These are phyloP conservation scores for Hirudinaria manillensis DNA, from an alignment of 2,888 invertebrate genomes.

Conservation along the genomic window DNA sequence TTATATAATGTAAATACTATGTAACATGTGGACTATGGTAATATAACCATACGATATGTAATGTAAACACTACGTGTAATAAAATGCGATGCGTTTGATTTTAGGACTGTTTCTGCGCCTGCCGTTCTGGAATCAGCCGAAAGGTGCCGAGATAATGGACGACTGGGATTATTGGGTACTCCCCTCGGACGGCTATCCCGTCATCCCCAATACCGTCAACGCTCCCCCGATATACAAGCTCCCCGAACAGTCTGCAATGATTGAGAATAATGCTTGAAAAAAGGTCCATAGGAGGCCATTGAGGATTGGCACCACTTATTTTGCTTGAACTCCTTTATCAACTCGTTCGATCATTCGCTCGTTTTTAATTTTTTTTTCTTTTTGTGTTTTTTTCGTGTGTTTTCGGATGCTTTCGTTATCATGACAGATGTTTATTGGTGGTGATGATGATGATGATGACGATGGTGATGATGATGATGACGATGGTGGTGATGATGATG, in stretches of 20 bases:
- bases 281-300: no score
- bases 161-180: slow-evolving; percentile 31
- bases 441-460: slow-evolving; percentile 16
- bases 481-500: slow-evolving; percentile 9
- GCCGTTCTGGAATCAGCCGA: slow-evolving; percentile 25
- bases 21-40: no score
- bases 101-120: slow-evolving; percentile 18
- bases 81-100: no score
- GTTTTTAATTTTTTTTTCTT: no score
- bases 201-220: slow-evolving; percentile 25
- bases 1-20: no score
- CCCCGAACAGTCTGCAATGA: slow-evolving; percentile 22
- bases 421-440: not conserved
- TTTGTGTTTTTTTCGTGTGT: not conserved
- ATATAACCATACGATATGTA: no score
- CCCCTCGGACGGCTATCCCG: slow-evolving; percentile 24
- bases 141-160: slow-evolving; percentile 27
- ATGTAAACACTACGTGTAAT: no score
- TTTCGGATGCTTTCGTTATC: not conserved
- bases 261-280: slow-evolving; percentile 8
- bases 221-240: slow-evolving; percentile 25
- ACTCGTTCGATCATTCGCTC: no score
- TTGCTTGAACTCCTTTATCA: no score
- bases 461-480: slow-evolving; percentile 22
- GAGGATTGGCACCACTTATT: no score